Base-by-base conservation (phyloP, 1,140 invertebrate species). In the Druon quercuslanigerum region DNA sequence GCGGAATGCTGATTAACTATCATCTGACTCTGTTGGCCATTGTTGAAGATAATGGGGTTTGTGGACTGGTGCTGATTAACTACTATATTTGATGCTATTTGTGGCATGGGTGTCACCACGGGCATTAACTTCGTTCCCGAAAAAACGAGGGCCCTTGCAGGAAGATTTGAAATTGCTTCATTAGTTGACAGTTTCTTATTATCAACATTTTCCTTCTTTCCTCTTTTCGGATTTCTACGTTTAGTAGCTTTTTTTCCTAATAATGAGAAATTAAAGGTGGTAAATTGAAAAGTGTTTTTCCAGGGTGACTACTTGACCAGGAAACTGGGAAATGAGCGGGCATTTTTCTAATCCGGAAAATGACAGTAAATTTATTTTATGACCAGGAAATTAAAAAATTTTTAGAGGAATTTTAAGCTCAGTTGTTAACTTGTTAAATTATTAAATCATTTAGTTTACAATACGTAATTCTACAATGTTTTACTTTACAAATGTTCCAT, bases 61-160 rank as follows among this genome's bases (percentile, higher is more conserved):
- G 86, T 66, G 2, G 89, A 73, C 56, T 84, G 86, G 12, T 88
- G 88, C 50, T 86, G 77, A 79, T 89, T 91, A 51, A 92, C 90
- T 71, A 91, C 86, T 14, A 92, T 90, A 40, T 92, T 92, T 51
- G 89, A 84, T 7, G 90, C 82, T 17, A 88, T 71, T 4, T 83
- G 76, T 52, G 84, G 79, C 79, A 90, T 88, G 7, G 90, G 90
- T 33, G 91, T 85, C 54, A 92, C 86, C 6, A 92, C 73, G 0
- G 91, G 91, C 87, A 92, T 88, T 78, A 92, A 83, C 81, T 92
- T 92, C 50, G 87, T 85, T 51, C 85, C 84, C 2, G 90, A 90
- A 40, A 91, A 81, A 16, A 92, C 90, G 0, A 91, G 72, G 51
- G 91, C 89, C 5, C 86, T 89, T 4, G 90, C 79, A 40, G 87